Evolutionary conservation across 2,113 vertebrate genomes (phyloP).

Genomic region (Shinisaurus crocodilurus): DNA sequence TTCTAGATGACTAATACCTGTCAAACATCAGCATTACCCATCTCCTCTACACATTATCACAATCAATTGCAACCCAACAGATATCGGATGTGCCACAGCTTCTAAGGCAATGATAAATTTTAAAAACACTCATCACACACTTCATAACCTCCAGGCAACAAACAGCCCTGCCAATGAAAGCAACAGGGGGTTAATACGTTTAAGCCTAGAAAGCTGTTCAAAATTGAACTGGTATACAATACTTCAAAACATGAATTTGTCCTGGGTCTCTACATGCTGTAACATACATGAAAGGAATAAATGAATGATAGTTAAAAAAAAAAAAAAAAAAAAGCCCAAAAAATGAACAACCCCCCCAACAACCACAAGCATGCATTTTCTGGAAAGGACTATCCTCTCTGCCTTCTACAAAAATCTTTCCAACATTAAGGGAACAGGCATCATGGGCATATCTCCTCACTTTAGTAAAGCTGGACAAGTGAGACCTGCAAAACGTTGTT

Average conservation of each 20-base stretch:
- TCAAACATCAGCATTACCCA: background rate
- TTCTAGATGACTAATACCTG: background rate
- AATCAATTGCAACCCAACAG: background rate
- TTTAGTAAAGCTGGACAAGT: background rate
- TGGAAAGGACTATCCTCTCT: background rate
- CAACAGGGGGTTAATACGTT: accelerated
- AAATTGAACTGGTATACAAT: constrained; percentile 7
- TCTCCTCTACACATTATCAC: background rate
- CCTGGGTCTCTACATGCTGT: background rate
- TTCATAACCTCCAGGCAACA: constrained; percentile 41
- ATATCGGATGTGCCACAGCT: background rate
- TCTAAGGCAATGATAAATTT: background rate
- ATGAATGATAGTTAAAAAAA: background rate
- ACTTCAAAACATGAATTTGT: background rate
- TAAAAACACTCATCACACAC: background rate
- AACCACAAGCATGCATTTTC: background rate
- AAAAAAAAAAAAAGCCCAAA: too few relatives aligned
- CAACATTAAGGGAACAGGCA: background rate
- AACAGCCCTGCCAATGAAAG: background rate
- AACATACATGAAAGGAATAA: background rate
- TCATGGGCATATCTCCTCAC: background rate
- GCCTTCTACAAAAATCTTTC: background rate
- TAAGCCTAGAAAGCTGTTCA: background rate
- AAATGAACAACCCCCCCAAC: too few relatives aligned
- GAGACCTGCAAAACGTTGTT: background rate